A percentile compares a stretch with the other conserved stretches of the same genome.
Evolutionary conservation across 2,888 invertebrate species (phyloP).

Genomic region (Phymatocera aterrima): DNA sequence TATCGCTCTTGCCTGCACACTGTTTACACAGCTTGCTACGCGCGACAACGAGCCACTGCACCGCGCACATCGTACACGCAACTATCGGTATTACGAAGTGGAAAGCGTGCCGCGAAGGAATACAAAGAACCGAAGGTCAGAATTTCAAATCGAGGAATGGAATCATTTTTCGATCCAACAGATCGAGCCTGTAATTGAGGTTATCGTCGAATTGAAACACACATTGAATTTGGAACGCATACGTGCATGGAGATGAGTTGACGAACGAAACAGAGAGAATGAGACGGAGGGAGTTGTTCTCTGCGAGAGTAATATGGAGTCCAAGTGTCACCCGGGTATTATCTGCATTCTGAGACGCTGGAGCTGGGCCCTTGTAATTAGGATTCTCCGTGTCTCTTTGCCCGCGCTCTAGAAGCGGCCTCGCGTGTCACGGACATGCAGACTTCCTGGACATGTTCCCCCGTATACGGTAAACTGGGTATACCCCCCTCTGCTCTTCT

Average conservation of each 20-base stretch:
- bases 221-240: no score
- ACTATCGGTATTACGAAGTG: not conserved
- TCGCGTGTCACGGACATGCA: conserved; percentile 48
- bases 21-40: conserved; percentile 43
- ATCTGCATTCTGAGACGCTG: not conserved
- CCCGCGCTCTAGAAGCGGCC: conserved; percentile 1
- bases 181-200: no score
- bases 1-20: conserved; percentile 21
- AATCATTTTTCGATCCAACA: no score
- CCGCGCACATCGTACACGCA: not conserved
- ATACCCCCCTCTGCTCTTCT: no score
- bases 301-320: not conserved
- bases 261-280: not conserved
- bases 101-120: no score
- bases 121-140: no score
- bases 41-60: conserved; percentile 5
- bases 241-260: no score
- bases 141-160: no score
- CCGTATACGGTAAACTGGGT: conserved; percentile 55
- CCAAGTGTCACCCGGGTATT: not conserved
- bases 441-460: conserved; percentile 64
- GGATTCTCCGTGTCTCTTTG: conserved; percentile 8
- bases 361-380: conserved; percentile 13
- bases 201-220: no score
- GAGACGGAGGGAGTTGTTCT: not conserved